Evolutionary conservation across 1,140 invertebrate species (phyloP).

Genomic region (Drosophila cardini): DNA sequence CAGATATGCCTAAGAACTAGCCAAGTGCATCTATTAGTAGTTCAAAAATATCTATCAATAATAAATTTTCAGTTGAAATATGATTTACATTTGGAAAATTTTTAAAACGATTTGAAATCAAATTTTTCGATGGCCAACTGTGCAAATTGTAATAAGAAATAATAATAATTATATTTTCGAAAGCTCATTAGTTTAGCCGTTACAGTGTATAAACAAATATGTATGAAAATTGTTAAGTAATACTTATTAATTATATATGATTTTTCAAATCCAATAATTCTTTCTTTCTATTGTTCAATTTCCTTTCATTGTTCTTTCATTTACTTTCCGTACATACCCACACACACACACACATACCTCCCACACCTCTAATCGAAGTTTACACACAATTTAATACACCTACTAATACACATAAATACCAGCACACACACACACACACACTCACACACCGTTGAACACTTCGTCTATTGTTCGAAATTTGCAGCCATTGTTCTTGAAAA

Average conservation of each 20-base stretch:
- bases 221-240: slow-evolving; percentile 61
- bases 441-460: slow-evolving; percentile 14
- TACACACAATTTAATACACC: slow-evolving; percentile 56
- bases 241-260: slow-evolving; percentile 32
- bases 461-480: slow-evolving; percentile 64
- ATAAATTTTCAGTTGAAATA: slow-evolving; percentile 64
- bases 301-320: slow-evolving; percentile 55
- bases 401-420: slow-evolving; percentile 29
- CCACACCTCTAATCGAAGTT: slow-evolving; percentile 45
- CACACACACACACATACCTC: slow-evolving; percentile 17
- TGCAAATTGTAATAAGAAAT: slow-evolving; percentile 83
- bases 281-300: slow-evolving; percentile 53
- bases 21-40: slow-evolving; percentile 42
- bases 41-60: slow-evolving; percentile 5
- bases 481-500: slow-evolving; percentile 67
- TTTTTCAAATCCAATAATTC: slow-evolving; percentile 26
- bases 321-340: slow-evolving; percentile 36
- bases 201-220: slow-evolving; percentile 78
- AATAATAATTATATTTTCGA: slow-evolving; percentile 55
- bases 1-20: slow-evolving; percentile 16
- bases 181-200: slow-evolving; percentile 77
- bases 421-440: slow-evolving; percentile 16
- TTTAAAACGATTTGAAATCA: slow-evolving; percentile 21
- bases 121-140: slow-evolving; percentile 52
- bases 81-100: slow-evolving; percentile 39